Base-by-base conservation (phyloP, 2,888 invertebrate species). In the Cacoxenus indagator region DNA sequence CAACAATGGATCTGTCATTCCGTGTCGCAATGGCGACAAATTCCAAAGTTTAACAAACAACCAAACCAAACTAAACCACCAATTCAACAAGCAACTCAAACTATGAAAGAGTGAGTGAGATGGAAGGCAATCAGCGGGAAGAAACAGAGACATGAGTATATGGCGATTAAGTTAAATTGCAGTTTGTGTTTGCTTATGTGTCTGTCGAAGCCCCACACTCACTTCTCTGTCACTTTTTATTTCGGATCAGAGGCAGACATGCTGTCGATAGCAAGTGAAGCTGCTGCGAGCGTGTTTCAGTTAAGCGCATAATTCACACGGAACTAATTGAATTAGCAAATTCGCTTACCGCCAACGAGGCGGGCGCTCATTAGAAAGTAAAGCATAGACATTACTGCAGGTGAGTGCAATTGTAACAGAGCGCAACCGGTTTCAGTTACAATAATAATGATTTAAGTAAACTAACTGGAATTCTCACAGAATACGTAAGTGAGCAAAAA, bases 251-350 rank as follows among this genome's bases (percentile, higher is more conserved):
- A 37, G 37, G 37, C 37, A 37, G 14, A 37, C 8, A 14, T 4
- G 1, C 1, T 4, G 37, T 37, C 31, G 31, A 19, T 51, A n/a
- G n/a, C n/a, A n/a, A n/a, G 48, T 51, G 19, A 51, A 51, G n/a
- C 48, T 19, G 9, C 22, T 51, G 59, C 6, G 45, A 43, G 61
- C 43, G 45, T 45, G 45, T 62, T 51, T 51, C 45, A 70, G 31
- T 81, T 75, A 71, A 68, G 73, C 74, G 68, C 72, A 70, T 75
- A 83, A 83, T 83, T 83, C 80, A 80, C 80, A 80, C 76, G 83
- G 73, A 82, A 83, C 80, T 80, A 80, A 80, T 80, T 80, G 72
- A 80, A 80, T 80, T 80, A 82, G 83, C 76, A 43, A 62, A n/a
- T n/a, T n/a, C 22, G 45, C 43, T 62, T 62, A 43, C 22, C 22